Conservation (phyloP, 2,113 vertebrate species). For the Echinops telfairi region DNA sequence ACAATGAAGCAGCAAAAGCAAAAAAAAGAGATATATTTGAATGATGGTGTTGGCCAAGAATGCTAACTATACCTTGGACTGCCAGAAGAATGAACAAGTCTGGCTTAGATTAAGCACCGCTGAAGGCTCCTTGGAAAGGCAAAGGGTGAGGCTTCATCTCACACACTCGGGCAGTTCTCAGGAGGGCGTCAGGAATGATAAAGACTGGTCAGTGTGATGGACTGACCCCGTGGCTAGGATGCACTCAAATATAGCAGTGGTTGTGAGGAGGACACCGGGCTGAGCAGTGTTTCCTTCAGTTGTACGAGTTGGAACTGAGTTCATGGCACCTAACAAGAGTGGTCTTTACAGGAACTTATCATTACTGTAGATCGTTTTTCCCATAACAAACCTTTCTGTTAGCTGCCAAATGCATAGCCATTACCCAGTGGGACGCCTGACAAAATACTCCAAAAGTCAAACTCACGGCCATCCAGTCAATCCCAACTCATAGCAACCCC, state of each 20-base stretch:
- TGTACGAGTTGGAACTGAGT: too few species aligned
- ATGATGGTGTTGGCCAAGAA: background rate
- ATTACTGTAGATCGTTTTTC: background rate
- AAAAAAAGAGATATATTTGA: background rate
- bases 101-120: too few species aligned
- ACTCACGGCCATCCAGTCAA: too few species aligned
- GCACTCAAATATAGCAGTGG: too few species aligned
- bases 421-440: background rate
- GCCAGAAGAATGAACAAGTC: background rate
- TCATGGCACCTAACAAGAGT: background rate
- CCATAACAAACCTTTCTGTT: background rate
- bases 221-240: background rate
- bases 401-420: background rate
- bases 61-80: background rate
- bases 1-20: background rate
- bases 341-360: background rate
- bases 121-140: too few species aligned
- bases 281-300: background rate
- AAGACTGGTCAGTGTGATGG: background rate
- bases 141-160: background rate
- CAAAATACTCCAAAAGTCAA: background rate
- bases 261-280: background rate
- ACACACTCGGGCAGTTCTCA: background rate
- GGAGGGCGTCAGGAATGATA: background rate
- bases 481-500: too few species aligned